phyloP scores from a whole-genome alignment of 2,888 invertebrate species.

The Fragum fragum region DNA sequence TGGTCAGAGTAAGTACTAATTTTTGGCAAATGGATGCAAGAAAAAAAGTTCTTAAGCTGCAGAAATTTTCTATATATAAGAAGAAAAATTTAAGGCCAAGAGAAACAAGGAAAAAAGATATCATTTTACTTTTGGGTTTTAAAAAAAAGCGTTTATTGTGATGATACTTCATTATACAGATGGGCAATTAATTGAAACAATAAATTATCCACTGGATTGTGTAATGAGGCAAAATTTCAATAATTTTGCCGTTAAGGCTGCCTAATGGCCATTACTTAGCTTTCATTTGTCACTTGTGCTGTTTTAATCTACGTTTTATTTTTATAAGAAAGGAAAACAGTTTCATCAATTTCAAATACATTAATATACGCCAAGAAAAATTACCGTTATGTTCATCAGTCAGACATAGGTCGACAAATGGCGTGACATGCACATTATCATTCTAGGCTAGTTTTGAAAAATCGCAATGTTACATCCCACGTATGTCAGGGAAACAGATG shows the following conservation, averaged over 20 bases:
- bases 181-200: slow-evolving; percentile 27
- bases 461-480: background rate
- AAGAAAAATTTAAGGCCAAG: too few species aligned
- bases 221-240: slow-evolving; percentile 63
- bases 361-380: slow-evolving; percentile 6
- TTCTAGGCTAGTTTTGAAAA: background rate
- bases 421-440: background rate
- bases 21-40: too few species aligned
- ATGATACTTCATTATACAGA: slow-evolving; percentile 12
- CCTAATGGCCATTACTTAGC: slow-evolving; percentile 59
- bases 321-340: background rate
- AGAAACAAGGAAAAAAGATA: too few species aligned
- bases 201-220: slow-evolving; percentile 23
- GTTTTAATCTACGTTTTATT: slow-evolving; percentile 30
- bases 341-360: slow-evolving; percentile 6
- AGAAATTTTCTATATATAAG: too few species aligned
- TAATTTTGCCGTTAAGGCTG: slow-evolving; percentile 53
- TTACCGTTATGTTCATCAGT: background rate
- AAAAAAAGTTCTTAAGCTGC: too few species aligned
- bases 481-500: background rate
- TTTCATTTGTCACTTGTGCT: slow-evolving; percentile 48
- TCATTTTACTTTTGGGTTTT: background rate
- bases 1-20: too few species aligned
- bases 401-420: slow-evolving; percentile 3
- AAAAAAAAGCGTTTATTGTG: background rate